Percentiles rank a stretch among this genome's conserved stretches.
phyloP scores from a whole-genome alignment of 2,797 vertebrate species.

The Parambassis ranga region DNA sequence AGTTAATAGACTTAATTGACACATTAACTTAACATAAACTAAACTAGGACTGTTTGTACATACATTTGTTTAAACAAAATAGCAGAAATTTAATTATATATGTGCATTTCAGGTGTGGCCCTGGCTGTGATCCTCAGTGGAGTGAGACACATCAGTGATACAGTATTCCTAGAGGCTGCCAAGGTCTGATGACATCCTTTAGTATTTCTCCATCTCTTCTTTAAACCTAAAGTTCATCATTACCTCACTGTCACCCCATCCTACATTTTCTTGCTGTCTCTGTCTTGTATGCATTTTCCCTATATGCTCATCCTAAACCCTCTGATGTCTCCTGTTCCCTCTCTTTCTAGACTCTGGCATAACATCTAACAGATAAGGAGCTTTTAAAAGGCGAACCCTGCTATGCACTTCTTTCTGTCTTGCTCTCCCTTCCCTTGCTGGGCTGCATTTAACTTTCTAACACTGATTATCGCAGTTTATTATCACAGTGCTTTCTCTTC shows the following conservation, averaged over 20 bases:
- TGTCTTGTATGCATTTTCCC: slow-evolving; percentile 5
- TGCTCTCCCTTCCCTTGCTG: slow-evolving; percentile 10
- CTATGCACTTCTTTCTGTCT: slow-evolving; percentile 5
- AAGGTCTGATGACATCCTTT: slow-evolving; percentile 81
- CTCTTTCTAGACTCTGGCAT: slow-evolving; percentile 48
- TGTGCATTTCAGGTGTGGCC: slow-evolving; percentile 85
- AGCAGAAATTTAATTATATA: background rate
- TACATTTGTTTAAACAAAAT: too few relatives aligned
- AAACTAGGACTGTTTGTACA: too few relatives aligned
- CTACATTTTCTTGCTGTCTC: slow-evolving; percentile 2
- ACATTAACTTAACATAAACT: too few relatives aligned
- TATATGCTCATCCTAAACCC: slow-evolving; percentile 18
- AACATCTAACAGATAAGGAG: slow-evolving; percentile 45
- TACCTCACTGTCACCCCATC: background rate
- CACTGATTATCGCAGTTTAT: background rate
- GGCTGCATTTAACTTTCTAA: slow-evolving; percentile 6
- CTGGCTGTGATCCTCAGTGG: slow-evolving; percentile 94
- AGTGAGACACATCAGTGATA: slow-evolving; percentile 93
- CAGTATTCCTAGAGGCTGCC: slow-evolving; percentile 94
- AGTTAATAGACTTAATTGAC: background rate
- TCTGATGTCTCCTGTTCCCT: slow-evolving; percentile 40
- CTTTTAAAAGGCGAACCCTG: slow-evolving; percentile 44
- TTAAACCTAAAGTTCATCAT: slow-evolving; percentile 1
- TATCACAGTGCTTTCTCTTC: background rate
- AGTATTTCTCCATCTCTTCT: background rate